Evolutionary conservation across 2,113 vertebrate species (phyloP).

Genomic region (Romanogobio albipinnatus): DNA sequence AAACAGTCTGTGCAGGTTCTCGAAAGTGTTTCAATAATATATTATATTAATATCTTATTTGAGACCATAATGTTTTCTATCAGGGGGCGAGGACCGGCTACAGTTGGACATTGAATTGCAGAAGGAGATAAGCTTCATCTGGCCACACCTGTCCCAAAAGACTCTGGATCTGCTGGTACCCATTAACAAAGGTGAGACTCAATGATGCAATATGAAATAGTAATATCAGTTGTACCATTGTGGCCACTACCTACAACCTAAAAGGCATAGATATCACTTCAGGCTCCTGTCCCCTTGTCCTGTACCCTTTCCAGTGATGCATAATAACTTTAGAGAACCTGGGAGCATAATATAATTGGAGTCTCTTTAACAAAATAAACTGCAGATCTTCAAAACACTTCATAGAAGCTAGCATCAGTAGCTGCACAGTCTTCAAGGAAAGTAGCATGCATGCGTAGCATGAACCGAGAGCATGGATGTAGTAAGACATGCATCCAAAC

Average conservation of each 20-base stretch:
- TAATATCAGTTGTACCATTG: not conserved
- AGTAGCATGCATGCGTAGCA: not conserved
- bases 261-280: not conserved
- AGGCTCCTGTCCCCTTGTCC: not conserved
- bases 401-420: not conserved
- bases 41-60: not conserved
- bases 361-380: not conserved
- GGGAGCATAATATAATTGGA: not conserved
- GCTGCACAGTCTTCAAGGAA: not conserved
- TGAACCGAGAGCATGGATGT: not conserved
- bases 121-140: conserved; percentile 96
- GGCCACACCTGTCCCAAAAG: conserved; percentile 98
- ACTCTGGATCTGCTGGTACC: conserved; percentile 94
- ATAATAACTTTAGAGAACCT: not conserved
- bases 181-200: conserved; percentile 91
- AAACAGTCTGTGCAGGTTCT: not conserved
- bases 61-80: not conserved
- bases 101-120: conserved; percentile 91
- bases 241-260: not conserved
- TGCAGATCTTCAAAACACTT: not conserved
- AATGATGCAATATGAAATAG: not conserved
- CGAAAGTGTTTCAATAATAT: not conserved
- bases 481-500: not conserved
- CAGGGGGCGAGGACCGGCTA: conserved; percentile 94
- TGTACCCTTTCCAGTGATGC: not conserved